A percentile compares a stretch with the other conserved stretches of the same genome.
phyloP scores from a whole-genome alignment of 2,888 invertebrate species.

The Lypha dubia region DNA sequence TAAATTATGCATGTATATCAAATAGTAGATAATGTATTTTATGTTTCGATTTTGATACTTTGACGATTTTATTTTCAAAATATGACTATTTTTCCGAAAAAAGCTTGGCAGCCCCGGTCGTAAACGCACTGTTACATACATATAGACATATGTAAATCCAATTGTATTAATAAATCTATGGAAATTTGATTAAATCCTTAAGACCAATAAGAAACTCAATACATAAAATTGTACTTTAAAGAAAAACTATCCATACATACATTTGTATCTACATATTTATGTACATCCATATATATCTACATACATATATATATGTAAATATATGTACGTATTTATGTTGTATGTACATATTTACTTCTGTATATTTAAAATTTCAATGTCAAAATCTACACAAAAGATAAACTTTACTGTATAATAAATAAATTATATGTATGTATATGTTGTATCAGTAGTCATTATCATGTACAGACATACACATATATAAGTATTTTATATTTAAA shows the following conservation, averaged over 20 bases:
- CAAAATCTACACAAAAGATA: conserved; percentile 40
- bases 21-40: too few relatives aligned
- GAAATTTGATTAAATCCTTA: neutral
- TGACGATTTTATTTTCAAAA: too few relatives aligned
- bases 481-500: conserved; percentile 66
- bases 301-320: too few relatives aligned
- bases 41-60: too few relatives aligned
- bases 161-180: neutral
- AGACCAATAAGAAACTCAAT: neutral
- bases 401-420: conserved; percentile 19
- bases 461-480: too few relatives aligned
- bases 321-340: neutral
- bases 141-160: neutral
- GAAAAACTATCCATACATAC: too few relatives aligned
- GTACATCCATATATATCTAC: neutral
- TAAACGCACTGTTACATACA: too few relatives aligned
- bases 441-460: conserved; percentile 51
- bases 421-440: conserved; percentile 26
- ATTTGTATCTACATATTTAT: too few relatives aligned
- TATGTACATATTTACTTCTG: neutral
- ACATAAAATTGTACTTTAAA: neutral
- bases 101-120: too few relatives aligned
- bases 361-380: conserved; percentile 57
- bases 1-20: too few relatives aligned
- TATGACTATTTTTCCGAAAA: too few relatives aligned